Conservation (phyloP, 2,888 invertebrate species). For the Watsonalla cultraria region DNA sequence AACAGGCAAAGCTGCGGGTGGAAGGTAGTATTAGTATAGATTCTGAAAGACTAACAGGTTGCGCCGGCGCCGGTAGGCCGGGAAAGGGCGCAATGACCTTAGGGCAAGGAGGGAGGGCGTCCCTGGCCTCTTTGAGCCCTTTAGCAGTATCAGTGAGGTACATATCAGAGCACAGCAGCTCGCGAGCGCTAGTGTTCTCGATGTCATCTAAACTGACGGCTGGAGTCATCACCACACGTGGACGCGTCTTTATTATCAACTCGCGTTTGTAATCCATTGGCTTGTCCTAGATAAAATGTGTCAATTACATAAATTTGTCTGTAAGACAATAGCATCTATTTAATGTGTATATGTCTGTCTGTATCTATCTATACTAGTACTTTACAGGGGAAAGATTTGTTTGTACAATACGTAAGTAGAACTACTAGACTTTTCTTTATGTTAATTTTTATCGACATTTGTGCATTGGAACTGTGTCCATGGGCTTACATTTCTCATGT, state of each 20-base stretch:
- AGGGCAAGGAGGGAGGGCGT: neutral
- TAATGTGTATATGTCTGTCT: no score
- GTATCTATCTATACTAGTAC: no score
- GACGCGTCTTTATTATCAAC: slow-evolving; percentile 35
- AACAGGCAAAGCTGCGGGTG: no score
- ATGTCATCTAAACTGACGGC: slow-evolving; percentile 50
- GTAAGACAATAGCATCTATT: no score
- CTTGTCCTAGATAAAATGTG: slow-evolving; percentile 14
- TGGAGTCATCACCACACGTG: slow-evolving; percentile 51
- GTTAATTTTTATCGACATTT: no score
- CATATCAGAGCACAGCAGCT: slow-evolving; percentile 33
- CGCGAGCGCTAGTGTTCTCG: slow-evolving; percentile 22
- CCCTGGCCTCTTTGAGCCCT: slow-evolving; percentile 1
- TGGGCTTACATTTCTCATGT: no score
- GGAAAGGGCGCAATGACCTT: slow-evolving; percentile 27
- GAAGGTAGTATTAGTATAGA: neutral
- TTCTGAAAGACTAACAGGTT: neutral
- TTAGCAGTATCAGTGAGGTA: slow-evolving; percentile 34
- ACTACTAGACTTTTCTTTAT: no score
- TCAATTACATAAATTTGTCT: neutral
- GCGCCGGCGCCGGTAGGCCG: slow-evolving; percentile 11
- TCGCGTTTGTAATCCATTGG: slow-evolving; percentile 26
- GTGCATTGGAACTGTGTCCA: no score
- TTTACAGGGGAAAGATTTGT: no score
- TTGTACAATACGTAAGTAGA: no score